Conservation (phyloP, 2,888 invertebrate genomes). For the Drosophila pullipes region DNA sequence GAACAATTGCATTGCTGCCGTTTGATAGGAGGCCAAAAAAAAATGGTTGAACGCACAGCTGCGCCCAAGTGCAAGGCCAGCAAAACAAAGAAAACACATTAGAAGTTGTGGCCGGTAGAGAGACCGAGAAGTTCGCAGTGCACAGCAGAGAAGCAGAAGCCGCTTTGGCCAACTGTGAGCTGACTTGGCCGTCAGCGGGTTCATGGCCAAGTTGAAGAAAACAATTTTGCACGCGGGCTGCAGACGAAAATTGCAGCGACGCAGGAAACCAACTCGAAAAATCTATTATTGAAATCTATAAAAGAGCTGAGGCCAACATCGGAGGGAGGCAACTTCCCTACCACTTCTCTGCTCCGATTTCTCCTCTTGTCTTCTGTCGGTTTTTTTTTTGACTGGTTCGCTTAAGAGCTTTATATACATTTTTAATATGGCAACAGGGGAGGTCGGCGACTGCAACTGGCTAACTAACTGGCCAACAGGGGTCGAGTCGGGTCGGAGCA, state of each 20-base stretch:
- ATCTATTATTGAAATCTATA: constrained; percentile 82
- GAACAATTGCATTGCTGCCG: constrained; percentile 65
- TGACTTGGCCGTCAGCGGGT: constrained; percentile 65
- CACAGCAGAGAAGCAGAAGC: constrained; percentile 36
- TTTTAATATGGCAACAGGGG: constrained; percentile 68
- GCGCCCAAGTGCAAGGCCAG: constrained; percentile 58
- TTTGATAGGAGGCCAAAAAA: constrained; percentile 39
- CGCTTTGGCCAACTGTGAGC: constrained; percentile 29
- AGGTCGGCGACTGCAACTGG: constrained; percentile 40
- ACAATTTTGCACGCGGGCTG: constrained; percentile 76
- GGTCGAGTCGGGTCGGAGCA: constrained; percentile 60
- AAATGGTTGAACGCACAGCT: constrained; percentile 76
- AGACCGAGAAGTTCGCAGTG: constrained; percentile 11
- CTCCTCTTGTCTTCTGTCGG: not conserved
- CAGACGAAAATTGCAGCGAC: constrained; percentile 75
- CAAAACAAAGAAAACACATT: constrained; percentile 77
- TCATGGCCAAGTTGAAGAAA: constrained; percentile 76
- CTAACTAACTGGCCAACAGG: constrained; percentile 67
- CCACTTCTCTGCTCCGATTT: not conserved
- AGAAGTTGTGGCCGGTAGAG: constrained; percentile 36
- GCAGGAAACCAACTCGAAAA: constrained; percentile 79
- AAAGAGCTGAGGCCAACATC: constrained; percentile 56
- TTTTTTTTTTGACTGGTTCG: constrained; percentile 59
- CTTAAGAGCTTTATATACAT: constrained; percentile 80
- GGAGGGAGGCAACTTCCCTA: constrained; percentile 14